These are phyloP conservation scores for Drosophila santomea DNA, from an alignment of 1,140 invertebrate genomes.

Conservation along the genomic window DNA sequence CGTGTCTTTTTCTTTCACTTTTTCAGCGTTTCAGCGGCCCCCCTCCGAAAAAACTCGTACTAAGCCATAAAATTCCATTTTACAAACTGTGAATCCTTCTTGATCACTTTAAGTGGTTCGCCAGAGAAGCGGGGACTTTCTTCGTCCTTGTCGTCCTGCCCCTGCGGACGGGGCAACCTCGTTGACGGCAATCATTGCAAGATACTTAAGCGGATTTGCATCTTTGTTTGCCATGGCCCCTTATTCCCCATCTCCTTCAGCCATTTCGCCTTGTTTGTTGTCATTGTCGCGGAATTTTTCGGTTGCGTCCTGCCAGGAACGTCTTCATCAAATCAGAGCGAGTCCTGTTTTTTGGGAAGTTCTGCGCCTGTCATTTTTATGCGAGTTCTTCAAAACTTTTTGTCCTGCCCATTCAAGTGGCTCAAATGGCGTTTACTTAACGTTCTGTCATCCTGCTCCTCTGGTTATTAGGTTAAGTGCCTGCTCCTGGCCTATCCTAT, in stretches of 20 bases:
- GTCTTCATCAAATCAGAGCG: conserved; percentile 75
- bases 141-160: not conserved
- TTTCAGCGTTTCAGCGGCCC: not conserved
- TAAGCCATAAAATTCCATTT: conserved; percentile 84
- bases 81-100: conserved; percentile 85
- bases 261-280: conserved; percentile 66
- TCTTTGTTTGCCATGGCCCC: conserved; percentile 62
- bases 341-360: not conserved
- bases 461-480: conserved; percentile 80
- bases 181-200: conserved; percentile 76
- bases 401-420: conserved; percentile 19
- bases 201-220: conserved; percentile 84
- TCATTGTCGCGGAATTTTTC: conserved; percentile 65
- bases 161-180: conserved; percentile 15
- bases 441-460: conserved; percentile 60
- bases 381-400: conserved; percentile 81
- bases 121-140: conserved; percentile 39
- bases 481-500: conserved; percentile 29
- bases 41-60: conserved; percentile 22
- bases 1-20: not conserved
- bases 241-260: not conserved
- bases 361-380: conserved; percentile 77
- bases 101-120: conserved; percentile 84
- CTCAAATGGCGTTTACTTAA: conserved; percentile 79
- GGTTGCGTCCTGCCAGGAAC: conserved; percentile 26